Conservation (phyloP, 2,888 invertebrate genomes). For the Machimus atricapillus region DNA sequence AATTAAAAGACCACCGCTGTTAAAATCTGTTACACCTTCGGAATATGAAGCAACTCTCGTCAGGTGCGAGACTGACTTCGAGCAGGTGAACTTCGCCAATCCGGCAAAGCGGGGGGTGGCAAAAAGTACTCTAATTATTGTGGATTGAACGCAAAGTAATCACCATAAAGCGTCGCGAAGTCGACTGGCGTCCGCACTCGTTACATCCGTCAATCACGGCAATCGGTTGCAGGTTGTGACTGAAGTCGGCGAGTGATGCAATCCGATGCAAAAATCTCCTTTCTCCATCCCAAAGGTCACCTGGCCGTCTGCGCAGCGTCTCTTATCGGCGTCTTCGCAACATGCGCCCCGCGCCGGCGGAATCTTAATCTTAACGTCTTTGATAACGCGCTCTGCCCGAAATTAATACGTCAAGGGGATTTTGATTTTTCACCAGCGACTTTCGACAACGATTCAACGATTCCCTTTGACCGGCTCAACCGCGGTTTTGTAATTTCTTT, state of each 20-base stretch:
- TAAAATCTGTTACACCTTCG: not conserved
- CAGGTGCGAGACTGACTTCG: not conserved
- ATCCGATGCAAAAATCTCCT: not conserved
- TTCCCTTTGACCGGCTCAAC: not conserved
- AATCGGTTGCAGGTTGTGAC: not conserved
- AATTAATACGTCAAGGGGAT: not conserved
- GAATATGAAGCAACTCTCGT: not conserved
- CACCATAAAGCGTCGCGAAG: not conserved
- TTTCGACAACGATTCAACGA: not conserved
- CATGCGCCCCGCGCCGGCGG: not conserved
- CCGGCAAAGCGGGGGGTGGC: not conserved
- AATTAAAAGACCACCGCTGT: not conserved
- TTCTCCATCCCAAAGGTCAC: not conserved
- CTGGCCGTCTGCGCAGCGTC: not conserved
- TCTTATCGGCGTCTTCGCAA: not conserved
- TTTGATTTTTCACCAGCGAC: not conserved
- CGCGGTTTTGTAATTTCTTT: not conserved
- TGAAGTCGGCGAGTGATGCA: not conserved
- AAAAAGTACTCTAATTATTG: not conserved
- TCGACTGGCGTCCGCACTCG: not conserved
- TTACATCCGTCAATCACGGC: not conserved
- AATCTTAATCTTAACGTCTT: not conserved
- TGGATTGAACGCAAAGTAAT: not conserved
- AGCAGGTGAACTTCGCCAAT: not conserved
- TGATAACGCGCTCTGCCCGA: not conserved